Percentiles rank a stretch among this genome's conserved stretches.
phyloP scores from a whole-genome alignment of 2,888 invertebrate species.

The Ypsolopha sequella region DNA sequence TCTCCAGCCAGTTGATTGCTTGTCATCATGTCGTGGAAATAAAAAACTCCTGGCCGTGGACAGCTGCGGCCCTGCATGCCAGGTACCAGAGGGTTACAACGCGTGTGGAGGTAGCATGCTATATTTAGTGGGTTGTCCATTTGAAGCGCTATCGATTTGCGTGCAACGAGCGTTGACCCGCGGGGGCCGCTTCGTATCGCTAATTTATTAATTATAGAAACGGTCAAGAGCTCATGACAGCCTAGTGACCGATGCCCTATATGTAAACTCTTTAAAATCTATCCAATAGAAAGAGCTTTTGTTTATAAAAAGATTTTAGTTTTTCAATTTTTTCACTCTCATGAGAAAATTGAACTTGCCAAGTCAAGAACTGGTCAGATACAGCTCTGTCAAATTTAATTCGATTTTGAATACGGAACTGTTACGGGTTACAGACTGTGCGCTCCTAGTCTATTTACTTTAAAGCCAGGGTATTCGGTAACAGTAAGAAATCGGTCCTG shows the following conservation, averaged over 20 bases:
- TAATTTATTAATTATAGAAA: slow-evolving; percentile 70
- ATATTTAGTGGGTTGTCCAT: slow-evolving; percentile 61
- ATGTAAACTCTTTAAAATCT: slow-evolving; percentile 4
- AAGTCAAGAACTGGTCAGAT: too few species aligned
- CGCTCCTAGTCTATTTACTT: too few species aligned
- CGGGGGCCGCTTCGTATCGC: slow-evolving; percentile 43
- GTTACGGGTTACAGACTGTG: too few species aligned
- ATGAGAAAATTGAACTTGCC: too few species aligned
- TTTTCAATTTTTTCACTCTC: too few species aligned
- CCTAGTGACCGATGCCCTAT: slow-evolving; percentile 18
- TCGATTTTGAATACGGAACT: too few species aligned
- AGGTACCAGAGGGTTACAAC: slow-evolving; percentile 25
- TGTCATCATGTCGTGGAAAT: background rate
- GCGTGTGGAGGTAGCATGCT: slow-evolving; percentile 27
- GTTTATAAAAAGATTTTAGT: too few species aligned
- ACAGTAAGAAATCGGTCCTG: too few species aligned
- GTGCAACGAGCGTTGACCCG: slow-evolving; percentile 60
- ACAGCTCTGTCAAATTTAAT: too few species aligned
- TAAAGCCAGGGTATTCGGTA: too few species aligned
- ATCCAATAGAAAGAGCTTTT: too few species aligned
- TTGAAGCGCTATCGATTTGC: slow-evolving; percentile 65
- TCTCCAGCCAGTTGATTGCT: background rate
- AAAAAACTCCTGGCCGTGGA: background rate
- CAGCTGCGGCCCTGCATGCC: slow-evolving; percentile 8
- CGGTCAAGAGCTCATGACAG: slow-evolving; percentile 30